phyloP scores from a whole-genome alignment of 2,113 vertebrate genomes.

The Nettapus auritus region DNA sequence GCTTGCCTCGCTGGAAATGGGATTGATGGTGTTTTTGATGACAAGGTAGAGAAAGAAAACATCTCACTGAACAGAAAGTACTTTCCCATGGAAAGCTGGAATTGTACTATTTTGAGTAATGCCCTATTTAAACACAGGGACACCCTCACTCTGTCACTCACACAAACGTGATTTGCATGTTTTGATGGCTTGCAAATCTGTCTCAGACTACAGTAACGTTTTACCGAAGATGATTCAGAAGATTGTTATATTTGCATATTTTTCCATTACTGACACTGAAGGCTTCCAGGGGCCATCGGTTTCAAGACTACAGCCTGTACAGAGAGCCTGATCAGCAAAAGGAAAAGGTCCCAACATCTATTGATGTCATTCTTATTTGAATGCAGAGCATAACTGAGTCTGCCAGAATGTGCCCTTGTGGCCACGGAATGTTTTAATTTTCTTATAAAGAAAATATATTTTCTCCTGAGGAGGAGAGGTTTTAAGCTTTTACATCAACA shows the following conservation, averaged over 20 bases:
- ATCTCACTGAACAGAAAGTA: slow-evolving; percentile 68
- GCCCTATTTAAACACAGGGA: slow-evolving; percentile 64
- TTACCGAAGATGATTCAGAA: slow-evolving; percentile 32
- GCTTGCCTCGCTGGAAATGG: slow-evolving; percentile 43
- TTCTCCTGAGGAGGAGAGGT: neutral
- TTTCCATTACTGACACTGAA: neutral
- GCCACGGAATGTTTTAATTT: neutral
- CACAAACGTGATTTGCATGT: slow-evolving; percentile 37
- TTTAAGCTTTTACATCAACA: neutral
- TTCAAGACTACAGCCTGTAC: neutral
- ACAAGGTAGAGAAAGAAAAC: slow-evolving; percentile 69
- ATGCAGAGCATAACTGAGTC: neutral
- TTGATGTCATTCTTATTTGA: neutral
- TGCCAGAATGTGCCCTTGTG: neutral
- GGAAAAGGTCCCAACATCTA: neutral
- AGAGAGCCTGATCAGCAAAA: neutral
- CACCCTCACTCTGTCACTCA: slow-evolving; percentile 65
- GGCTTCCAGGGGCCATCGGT: neutral
- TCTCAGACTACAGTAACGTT: slow-evolving; percentile 1
- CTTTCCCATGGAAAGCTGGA: slow-evolving; percentile 69
- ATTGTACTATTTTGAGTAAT: slow-evolving; percentile 69
- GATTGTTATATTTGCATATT: slow-evolving; percentile 19
- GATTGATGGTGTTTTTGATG: slow-evolving; percentile 67
- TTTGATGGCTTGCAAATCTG: slow-evolving; percentile 6
- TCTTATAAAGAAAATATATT: neutral